Evolutionary conservation across 2,888 invertebrate genomes (phyloP).

Genomic region (Polia nebulosa): DNA sequence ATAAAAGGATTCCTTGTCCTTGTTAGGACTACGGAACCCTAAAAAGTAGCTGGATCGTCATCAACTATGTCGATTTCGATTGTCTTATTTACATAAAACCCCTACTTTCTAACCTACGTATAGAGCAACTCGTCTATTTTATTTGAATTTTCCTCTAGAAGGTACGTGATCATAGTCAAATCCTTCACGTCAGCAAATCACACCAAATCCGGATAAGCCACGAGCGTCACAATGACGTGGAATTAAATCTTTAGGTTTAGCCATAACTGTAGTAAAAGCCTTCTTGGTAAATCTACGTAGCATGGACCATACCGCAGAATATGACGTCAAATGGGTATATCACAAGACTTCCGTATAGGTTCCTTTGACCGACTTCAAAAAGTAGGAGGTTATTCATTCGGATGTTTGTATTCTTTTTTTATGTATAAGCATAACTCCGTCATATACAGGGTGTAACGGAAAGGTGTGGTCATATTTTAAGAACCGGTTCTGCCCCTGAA

Average conservation of each 20-base stretch:
- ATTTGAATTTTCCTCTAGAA: not conserved
- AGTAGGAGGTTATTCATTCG: no score
- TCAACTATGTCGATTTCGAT: no score
- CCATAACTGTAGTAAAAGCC: not conserved
- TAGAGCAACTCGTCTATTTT: not conserved
- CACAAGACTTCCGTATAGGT: not conserved
- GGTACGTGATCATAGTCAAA: not conserved
- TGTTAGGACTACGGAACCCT: no score
- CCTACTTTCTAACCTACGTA: not conserved
- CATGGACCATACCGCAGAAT: conserved; percentile 4
- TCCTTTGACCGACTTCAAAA: not conserved
- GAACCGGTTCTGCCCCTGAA: no score
- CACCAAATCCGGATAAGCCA: not conserved
- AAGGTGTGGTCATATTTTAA: no score
- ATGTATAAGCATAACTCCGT: no score
- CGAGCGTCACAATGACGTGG: conserved; percentile 22
- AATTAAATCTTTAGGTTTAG: not conserved
- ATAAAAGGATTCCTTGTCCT: no score
- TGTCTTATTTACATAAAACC: no score
- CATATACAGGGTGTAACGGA: no score
- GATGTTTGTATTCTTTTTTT: no score
- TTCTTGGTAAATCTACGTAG: not conserved
- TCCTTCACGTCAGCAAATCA: not conserved
- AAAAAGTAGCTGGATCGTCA: no score
- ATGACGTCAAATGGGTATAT: conserved; percentile 42